These are phyloP conservation scores for Menidia menidia DNA, from an alignment of 2,797 vertebrate genomes.

Conservation along the genomic window DNA sequence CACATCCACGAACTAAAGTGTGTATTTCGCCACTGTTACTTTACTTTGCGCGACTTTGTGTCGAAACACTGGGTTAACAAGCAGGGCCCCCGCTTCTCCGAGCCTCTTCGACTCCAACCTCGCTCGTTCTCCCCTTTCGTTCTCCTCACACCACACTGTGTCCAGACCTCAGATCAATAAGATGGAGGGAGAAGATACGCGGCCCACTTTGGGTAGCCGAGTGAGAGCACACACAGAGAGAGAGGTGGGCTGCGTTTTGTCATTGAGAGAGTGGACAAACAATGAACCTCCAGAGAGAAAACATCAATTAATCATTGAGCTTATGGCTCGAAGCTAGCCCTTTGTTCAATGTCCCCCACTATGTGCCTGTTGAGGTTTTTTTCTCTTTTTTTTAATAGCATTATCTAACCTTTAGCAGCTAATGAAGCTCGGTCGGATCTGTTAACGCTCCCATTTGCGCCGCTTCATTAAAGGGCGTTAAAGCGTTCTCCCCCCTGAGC, in stretches of 20 bases:
- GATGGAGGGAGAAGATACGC: background rate
- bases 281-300: constrained; percentile 25
- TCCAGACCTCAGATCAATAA: constrained; percentile 20
- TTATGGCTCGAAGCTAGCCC: background rate
- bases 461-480: too few relatives aligned
- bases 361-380: constrained; percentile 2
- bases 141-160: constrained; percentile 8
- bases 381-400: background rate
- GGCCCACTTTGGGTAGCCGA: background rate
- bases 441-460: background rate
- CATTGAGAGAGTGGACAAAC: constrained; percentile 13
- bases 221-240: background rate
- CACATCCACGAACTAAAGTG: too few relatives aligned
- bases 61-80: too few relatives aligned
- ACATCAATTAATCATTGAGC: constrained; percentile 41
- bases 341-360: constrained; percentile 12
- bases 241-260: constrained; percentile 9
- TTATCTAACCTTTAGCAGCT: constrained; percentile 25
- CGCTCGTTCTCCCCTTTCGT: background rate
- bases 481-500: background rate
- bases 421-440: constrained; percentile 16
- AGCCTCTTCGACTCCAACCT: background rate
- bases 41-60: too few relatives aligned
- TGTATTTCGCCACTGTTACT: too few relatives aligned
- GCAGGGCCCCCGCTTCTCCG: background rate